Base-by-base conservation (phyloP, 2,113 vertebrate species). In the Protomyctophum bolini region DNA sequence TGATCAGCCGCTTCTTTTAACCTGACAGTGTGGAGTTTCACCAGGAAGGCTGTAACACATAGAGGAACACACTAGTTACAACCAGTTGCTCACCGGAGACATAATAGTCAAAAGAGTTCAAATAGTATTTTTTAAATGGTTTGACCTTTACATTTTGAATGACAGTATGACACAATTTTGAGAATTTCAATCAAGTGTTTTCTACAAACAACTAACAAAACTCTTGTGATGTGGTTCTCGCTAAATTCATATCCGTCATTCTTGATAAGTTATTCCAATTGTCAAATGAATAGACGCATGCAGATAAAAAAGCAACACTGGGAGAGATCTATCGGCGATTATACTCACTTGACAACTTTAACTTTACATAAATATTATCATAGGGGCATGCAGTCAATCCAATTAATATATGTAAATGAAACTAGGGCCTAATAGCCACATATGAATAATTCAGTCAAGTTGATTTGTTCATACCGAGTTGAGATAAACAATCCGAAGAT, bases 371-470 rank as follows among this genome's bases (percentile, higher is more conserved):
- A 77, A 68, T 76, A 78, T 85, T 77, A 83, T 83, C 74, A 83
- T 73, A 86, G 56, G 71, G 69, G 45, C 63, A 2, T 8, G 77
- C 80, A 86, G 72, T 77, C 47, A 62, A 70, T 85, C 77, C 81
- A 91, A 89, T 89, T 88, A 88, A 74, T 73, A 81, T 77, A 86
- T 87, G 84, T 84, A 89, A 90, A 89, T 83, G 64, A 88, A 84
- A 41, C 33, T 21, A 87, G 73, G 33, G 41, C 47, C 73, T 85
- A 81, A 79, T 87, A 86, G 87, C 62, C 6, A 6, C 62, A 62
- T 64, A 86, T 87, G 79, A 88, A 88, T 90, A 79, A 90, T 86
- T 89, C 88, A 83, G 83, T 89, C 82, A 87, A 85, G 68, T 68
- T 78, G 77, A 86, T 87, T 86, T 83, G 69, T 71, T 87, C 82